Conservation (phyloP, 2,797 vertebrate genomes). For the Graptemys geographica region DNA sequence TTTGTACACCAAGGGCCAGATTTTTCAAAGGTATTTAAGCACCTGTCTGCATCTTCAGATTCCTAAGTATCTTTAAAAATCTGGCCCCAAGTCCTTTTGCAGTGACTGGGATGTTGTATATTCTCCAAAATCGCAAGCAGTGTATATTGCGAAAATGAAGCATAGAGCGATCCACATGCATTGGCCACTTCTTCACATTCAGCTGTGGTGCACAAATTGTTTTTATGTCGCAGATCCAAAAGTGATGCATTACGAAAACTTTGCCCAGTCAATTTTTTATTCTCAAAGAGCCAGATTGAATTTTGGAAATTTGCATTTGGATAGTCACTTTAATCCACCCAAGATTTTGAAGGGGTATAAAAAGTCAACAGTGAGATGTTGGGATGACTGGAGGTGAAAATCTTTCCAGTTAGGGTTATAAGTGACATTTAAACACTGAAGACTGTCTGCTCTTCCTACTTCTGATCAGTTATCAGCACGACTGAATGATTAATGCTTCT, state of each 20-base stretch:
- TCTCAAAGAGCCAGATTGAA: not conserved
- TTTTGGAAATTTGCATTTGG: not conserved
- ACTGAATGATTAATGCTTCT: not conserved
- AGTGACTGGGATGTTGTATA: not conserved
- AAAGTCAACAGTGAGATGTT: not conserved
- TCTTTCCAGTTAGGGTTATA: not conserved
- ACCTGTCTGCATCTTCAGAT: too few species aligned
- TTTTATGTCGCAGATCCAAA: not conserved
- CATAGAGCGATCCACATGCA: not conserved
- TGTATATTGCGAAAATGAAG: not conserved
- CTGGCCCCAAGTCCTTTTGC: not conserved
- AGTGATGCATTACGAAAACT: not conserved
- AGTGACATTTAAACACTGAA: not conserved
- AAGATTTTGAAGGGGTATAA: not conserved
- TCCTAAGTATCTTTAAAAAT: not conserved
- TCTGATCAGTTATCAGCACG: not conserved
- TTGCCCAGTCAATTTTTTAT: not conserved
- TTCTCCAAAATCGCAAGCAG: not conserved
- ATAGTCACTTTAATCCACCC: not conserved
- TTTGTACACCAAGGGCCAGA: not conserved
- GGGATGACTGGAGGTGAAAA: not conserved
- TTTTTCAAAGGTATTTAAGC: not conserved
- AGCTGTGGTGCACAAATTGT: not conserved
- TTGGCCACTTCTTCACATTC: not conserved
- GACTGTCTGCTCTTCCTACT: not conserved